A percentile compares a stretch with the other conserved stretches of the same genome.
phyloP scores from a whole-genome alignment of 2,888 invertebrate species.

The Microctonus hyperodae region DNA sequence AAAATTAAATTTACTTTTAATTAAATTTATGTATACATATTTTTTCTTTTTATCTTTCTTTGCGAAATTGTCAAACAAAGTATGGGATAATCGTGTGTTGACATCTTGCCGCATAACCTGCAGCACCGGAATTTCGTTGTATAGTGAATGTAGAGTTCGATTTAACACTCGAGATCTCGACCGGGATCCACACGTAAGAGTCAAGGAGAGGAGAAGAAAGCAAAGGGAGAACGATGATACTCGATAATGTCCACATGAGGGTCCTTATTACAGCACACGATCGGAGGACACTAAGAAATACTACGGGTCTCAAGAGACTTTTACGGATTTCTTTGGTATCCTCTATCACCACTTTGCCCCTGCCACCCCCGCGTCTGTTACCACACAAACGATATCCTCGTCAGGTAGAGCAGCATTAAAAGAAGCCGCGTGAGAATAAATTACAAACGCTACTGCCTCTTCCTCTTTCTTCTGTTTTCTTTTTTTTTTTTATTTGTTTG shows the following conservation, averaged over 20 bases:
- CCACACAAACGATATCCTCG: constrained; percentile 17
- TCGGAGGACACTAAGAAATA: constrained; percentile 22
- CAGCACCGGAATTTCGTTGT: not conserved
- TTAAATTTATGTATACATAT: not conserved
- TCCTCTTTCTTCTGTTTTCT: constrained; percentile 21
- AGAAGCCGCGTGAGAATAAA: constrained; percentile 39
- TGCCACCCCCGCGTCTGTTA: not conserved
- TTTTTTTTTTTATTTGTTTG: not conserved
- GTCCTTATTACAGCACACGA: constrained; percentile 49
- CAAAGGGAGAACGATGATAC: constrained; percentile 39
- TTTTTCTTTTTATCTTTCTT: not conserved
- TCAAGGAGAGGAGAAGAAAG: constrained; percentile 12
- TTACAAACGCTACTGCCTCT: constrained; percentile 37
- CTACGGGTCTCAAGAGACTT: constrained; percentile 39
- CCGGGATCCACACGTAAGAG: not conserved
- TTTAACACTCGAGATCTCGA: constrained; percentile 36
- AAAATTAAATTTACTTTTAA: not conserved
- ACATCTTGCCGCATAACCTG: not conserved
- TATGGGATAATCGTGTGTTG: not conserved
- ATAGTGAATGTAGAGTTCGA: not conserved
- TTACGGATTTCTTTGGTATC: constrained; percentile 46
- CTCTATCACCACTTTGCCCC: constrained; percentile 24
- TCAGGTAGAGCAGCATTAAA: constrained; percentile 29
- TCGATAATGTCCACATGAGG: constrained; percentile 52
- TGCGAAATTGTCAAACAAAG: not conserved